Percentiles rank a stretch among this genome's conserved stretches.
These are phyloP conservation scores for Gorilla gorilla DNA, from an alignment of 2,113 vertebrate species.

Conservation along the genomic window DNA sequence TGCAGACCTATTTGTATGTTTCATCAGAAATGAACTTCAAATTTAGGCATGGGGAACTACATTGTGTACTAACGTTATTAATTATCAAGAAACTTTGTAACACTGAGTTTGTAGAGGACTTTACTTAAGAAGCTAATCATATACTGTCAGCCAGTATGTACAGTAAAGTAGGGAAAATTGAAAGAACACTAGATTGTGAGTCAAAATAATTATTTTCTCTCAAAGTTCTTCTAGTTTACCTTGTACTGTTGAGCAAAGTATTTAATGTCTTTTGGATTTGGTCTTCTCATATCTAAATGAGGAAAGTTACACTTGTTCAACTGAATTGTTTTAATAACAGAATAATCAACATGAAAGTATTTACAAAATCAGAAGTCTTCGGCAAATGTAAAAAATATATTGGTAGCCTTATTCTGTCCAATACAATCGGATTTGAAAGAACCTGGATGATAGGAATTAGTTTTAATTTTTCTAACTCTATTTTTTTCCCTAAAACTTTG, in stretches of 20 bases:
- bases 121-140: neutral
- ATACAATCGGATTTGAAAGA: slow-evolving; percentile 1
- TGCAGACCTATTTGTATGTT: neutral
- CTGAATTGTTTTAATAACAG: slow-evolving; percentile 6
- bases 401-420: neutral
- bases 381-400: neutral
- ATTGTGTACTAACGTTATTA: neutral
- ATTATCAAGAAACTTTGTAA: neutral
- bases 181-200: neutral
- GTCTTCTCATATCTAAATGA: neutral
- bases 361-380: slow-evolving; percentile 18
- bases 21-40: slow-evolving; percentile 7
- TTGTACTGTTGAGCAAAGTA: neutral
- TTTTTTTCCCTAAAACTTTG: neutral
- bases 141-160: neutral
- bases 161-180: neutral
- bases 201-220: neutral
- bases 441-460: neutral
- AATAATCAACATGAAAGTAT: neutral
- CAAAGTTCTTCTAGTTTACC: neutral
- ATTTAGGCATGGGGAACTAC: neutral
- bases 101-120: neutral
- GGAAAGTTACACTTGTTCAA: neutral
- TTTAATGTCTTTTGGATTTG: neutral
- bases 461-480: neutral